These are phyloP conservation scores for Andrena cerasifolii DNA, from an alignment of 1,140 invertebrate species.

Conservation along the genomic window DNA sequence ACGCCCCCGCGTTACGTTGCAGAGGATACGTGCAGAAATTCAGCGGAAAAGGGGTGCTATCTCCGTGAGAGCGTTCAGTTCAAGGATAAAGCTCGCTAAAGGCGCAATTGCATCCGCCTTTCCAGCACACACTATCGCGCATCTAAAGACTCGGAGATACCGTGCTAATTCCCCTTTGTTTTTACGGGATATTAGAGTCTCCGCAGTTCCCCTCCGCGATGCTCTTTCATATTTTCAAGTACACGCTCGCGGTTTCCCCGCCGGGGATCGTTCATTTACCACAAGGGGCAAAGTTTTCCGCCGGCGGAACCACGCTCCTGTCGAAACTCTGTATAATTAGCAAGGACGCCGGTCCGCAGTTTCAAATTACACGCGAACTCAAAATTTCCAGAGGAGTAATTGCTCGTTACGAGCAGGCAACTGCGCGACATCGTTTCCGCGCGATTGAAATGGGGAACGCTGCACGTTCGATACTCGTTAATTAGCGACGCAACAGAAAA, in stretches of 20 bases:
- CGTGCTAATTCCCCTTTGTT: not conserved
- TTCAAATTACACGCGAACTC: not conserved
- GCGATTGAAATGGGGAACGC: too few species aligned
- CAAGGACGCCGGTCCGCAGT: not conserved
- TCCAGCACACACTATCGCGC: not conserved
- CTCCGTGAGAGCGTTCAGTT: not conserved
- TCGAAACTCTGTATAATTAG: not conserved
- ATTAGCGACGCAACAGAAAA: not conserved
- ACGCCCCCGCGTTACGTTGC: not conserved
- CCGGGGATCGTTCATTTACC: not conserved
- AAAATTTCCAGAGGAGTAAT: not conserved
- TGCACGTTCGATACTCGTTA: not conserved
- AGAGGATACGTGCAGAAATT: too few species aligned
- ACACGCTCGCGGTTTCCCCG: not conserved
- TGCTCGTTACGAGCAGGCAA: not conserved
- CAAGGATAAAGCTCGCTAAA: not conserved
- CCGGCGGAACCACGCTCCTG: too few species aligned
- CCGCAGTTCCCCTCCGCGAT: not conserved
- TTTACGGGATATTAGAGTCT: conserved; percentile 15
- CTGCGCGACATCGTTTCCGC: too few species aligned
- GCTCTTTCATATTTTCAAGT: not conserved
- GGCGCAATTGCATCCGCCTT: not conserved
- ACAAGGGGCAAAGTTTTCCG: not conserved
- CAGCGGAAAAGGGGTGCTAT: not conserved
- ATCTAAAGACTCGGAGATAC: not conserved